phyloP scores from a whole-genome alignment of 2,113 vertebrate genomes.

The Oreochromis aureus region DNA sequence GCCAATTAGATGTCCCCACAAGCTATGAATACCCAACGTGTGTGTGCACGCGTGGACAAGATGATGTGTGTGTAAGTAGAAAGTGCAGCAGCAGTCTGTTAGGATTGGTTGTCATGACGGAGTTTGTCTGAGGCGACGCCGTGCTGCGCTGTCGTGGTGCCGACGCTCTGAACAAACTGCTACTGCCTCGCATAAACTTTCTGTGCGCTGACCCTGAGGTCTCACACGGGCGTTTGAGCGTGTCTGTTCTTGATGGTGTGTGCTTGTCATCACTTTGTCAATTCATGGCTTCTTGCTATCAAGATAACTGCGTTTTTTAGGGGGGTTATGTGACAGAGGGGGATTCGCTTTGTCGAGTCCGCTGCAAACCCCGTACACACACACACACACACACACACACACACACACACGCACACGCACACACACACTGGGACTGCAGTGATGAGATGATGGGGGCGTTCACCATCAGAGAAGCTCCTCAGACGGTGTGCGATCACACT shows the following conservation, averaged over 20 bases:
- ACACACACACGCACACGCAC: not conserved
- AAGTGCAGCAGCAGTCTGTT: not conserved
- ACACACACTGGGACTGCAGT: not conserved
- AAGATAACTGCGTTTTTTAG: not conserved
- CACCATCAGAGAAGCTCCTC: not conserved
- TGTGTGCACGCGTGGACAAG: not conserved
- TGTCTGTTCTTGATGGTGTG: not conserved
- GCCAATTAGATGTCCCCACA: not conserved
- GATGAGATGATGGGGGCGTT: not conserved
- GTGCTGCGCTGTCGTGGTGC: not conserved
- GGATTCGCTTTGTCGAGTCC: not conserved
- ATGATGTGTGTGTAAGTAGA: not conserved
- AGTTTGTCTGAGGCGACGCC: not conserved
- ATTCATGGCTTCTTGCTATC: not conserved
- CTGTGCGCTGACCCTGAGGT: not conserved
- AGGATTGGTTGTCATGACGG: not conserved
- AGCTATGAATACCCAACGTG: not conserved
- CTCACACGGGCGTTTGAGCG: not conserved
- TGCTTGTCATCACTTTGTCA: not conserved
- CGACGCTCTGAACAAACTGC: not conserved
- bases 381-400: accelerated
- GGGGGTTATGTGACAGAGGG: not conserved
- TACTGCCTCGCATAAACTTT: not conserved
- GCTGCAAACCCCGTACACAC: not conserved
- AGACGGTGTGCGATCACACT: not conserved